A percentile compares a stretch with the other conserved stretches of the same genome.
Conservation (phyloP, 2,113 vertebrate genomes). For the Zootoca vivipara region DNA sequence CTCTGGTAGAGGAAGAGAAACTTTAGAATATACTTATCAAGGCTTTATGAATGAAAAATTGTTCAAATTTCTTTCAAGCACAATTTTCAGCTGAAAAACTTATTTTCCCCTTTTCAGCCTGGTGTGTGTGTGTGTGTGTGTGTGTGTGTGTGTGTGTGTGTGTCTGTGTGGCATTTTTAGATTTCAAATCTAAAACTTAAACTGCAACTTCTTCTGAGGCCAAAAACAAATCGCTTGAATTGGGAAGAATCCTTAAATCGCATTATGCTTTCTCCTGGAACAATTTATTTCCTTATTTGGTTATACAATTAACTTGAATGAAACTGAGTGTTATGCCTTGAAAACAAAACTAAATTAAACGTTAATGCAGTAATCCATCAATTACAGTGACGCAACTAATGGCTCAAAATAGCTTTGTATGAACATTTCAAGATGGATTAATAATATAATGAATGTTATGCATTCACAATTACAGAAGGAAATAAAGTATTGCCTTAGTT, state of each 20-base stretch:
- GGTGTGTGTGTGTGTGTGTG: not conserved
- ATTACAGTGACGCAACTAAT: conserved; percentile 68
- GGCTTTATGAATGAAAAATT: not conserved
- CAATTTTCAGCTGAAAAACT: not conserved
- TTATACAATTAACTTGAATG: conserved; percentile 74
- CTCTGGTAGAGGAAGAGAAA: not conserved
- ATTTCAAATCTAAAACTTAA: not conserved
- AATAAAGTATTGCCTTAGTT: conserved; percentile 79
- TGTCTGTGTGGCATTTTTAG: too few relatives aligned
- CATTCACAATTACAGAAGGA: conserved; percentile 69
- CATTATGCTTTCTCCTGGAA: conserved; percentile 61
- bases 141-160: not conserved
- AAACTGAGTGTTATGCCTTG: conserved; percentile 70
- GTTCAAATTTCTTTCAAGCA: not conserved
- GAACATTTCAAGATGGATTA: conserved; percentile 76
- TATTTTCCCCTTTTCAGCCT: not conserved
- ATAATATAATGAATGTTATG: conserved; percentile 76
- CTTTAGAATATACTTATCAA: not conserved
- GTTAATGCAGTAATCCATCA: conserved; percentile 78
- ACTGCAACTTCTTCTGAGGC: not conserved
- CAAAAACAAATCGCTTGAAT: conserved; percentile 38
- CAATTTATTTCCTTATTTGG: conserved; percentile 73
- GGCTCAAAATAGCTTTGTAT: conserved; percentile 73
- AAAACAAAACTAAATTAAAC: conserved; percentile 82
- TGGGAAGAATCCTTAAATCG: conserved; percentile 43